Percentiles rank a stretch among this genome's conserved stretches.
Conservation (phyloP, 1,140 invertebrate species). For the Trissolcus basalis region DNA sequence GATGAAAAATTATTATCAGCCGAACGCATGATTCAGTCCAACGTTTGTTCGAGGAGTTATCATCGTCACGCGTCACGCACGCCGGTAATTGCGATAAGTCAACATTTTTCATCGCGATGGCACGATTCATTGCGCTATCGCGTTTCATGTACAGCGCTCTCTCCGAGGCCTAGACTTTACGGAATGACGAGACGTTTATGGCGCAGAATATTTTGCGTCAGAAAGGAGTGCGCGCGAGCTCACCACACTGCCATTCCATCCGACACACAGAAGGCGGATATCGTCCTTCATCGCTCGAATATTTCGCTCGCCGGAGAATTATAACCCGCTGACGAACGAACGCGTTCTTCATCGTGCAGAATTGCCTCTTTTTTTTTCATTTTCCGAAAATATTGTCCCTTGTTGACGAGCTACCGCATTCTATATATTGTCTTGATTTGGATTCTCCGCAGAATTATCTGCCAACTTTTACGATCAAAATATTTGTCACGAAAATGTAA, state of each 20-base stretch:
- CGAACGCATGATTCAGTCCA: constrained; percentile 14
- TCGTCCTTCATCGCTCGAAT: constrained; percentile 8
- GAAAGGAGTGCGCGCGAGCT: background rate
- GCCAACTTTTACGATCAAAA: constrained; percentile 1
- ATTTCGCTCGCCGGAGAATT: background rate
- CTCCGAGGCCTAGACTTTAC: constrained; percentile 15
- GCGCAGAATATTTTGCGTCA: constrained; percentile 40
- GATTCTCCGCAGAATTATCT: no score
- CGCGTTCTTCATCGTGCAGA: no score
- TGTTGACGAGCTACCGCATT: no score
- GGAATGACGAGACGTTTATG: constrained; percentile 33
- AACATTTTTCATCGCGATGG: constrained; percentile 38
- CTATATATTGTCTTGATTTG: no score
- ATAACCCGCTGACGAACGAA: no score
- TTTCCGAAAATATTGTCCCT: no score
- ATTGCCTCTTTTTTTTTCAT: no score
- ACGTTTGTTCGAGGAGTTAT: constrained; percentile 26
- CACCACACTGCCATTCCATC: background rate
- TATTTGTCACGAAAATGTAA: background rate
- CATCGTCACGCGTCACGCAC: constrained; percentile 24
- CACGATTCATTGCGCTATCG: constrained; percentile 45
- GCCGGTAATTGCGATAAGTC: constrained; percentile 38
- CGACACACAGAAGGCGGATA: background rate
- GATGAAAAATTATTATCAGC: constrained; percentile 6
- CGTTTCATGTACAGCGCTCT: constrained; percentile 19